phyloP scores from a whole-genome alignment of 2,797 vertebrate species.

The Octomys mimax region DNA sequence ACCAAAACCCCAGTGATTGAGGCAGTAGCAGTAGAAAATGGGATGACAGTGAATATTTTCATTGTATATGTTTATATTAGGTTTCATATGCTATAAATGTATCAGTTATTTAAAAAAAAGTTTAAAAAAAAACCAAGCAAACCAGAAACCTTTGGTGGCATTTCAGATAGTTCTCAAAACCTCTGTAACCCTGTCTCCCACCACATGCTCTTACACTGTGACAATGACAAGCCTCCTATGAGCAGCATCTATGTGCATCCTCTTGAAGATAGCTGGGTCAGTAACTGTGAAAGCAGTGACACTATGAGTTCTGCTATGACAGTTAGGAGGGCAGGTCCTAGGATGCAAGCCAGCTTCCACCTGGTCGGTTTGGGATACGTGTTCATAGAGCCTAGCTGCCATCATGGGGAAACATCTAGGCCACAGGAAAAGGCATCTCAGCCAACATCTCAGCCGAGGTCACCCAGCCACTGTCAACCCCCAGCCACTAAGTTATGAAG shows the following conservation, averaged over 20 bases:
- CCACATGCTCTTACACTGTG: not conserved
- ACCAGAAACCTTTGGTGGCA: not conserved
- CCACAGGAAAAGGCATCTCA: not conserved
- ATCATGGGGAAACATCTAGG: not conserved
- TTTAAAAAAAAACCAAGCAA: not conserved
- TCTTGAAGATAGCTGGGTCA: not conserved
- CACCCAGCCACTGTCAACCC: not conserved
- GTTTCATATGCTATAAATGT: not conserved
- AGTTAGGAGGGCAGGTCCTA: not conserved
- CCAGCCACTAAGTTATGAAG: not conserved
- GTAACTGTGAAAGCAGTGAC: not conserved
- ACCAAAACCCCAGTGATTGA: not conserved
- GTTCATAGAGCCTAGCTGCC: not conserved
- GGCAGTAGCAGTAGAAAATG: not conserved
- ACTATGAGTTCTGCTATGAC: not conserved
- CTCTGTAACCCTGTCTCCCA: not conserved
- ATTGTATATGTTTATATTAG: not conserved
- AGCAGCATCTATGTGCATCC: not conserved
- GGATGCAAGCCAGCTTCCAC: not conserved
- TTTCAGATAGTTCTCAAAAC: not conserved
- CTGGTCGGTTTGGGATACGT: not conserved
- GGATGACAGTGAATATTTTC: not conserved
- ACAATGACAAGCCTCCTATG: not conserved
- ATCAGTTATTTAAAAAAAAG: not conserved
- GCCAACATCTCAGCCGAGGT: not conserved